Percentiles rank a stretch among this genome's conserved stretches.
Evolutionary conservation across 2,888 invertebrate species (phyloP).

Genomic region (Cantharis rustica): DNA sequence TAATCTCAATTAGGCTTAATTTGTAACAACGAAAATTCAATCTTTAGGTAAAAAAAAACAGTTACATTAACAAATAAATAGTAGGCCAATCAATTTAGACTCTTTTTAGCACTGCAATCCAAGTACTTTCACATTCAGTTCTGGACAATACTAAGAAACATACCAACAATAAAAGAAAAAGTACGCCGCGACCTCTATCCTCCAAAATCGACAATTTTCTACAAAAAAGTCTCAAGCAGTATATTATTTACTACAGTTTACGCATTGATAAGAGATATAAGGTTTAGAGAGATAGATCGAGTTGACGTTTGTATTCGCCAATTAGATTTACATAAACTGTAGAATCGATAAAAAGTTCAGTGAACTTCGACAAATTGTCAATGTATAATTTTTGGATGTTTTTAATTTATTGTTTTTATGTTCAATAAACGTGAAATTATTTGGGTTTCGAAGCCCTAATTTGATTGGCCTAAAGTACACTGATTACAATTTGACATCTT

Average conservation of each 20-base stretch:
- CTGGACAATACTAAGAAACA: neutral
- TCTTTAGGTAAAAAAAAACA: neutral
- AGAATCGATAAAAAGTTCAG: too few relatives aligned
- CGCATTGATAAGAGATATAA: too few relatives aligned
- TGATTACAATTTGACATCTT: conserved; percentile 9
- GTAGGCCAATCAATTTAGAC: neutral
- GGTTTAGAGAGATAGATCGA: too few relatives aligned
- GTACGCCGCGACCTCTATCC: too few relatives aligned
- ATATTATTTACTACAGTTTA: too few relatives aligned
- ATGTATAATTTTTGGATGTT: neutral
- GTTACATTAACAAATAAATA: neutral
- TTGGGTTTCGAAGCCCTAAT: neutral
- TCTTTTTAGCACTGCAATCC: neutral
- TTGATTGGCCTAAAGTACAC: neutral
- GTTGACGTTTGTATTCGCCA: too few relatives aligned
- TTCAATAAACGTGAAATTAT: neutral
- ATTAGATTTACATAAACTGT: too few relatives aligned
- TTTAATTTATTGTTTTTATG: neutral
- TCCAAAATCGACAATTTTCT: too few relatives aligned
- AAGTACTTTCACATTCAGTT: neutral
- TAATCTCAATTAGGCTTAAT: neutral
- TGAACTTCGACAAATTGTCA: too few relatives aligned
- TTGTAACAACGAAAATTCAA: neutral
- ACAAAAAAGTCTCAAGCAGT: too few relatives aligned
- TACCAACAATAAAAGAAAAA: neutral